phyloP scores from a whole-genome alignment of 2,797 vertebrate species.

The Coendou prehensilis region DNA sequence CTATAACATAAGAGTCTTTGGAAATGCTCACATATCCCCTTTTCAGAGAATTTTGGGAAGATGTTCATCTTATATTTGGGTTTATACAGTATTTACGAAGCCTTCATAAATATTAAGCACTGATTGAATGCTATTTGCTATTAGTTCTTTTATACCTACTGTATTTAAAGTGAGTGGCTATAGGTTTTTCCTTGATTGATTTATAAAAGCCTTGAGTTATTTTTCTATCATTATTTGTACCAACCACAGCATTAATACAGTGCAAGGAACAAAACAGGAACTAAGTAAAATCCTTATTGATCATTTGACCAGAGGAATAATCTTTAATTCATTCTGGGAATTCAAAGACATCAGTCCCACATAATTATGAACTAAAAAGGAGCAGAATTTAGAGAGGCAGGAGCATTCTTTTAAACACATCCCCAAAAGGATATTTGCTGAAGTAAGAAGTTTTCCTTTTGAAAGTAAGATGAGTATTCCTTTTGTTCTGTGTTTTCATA shows the following conservation, averaged over 20 bases:
- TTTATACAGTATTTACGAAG: neutral
- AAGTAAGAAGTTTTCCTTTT: constrained; percentile 25
- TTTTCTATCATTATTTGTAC: neutral
- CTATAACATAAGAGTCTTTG: neutral
- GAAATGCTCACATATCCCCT: constrained; percentile 1
- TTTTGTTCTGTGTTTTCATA: constrained; percentile 59
- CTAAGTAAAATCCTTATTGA: constrained; percentile 44
- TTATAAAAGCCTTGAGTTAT: constrained; percentile 26
- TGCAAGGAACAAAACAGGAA: neutral
- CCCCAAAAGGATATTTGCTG: neutral
- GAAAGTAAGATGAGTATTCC: constrained; percentile 25
- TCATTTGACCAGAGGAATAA: constrained; percentile 55
- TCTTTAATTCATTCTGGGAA: constrained; percentile 59
- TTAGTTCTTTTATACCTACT: neutral
- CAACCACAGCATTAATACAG: constrained; percentile 6
- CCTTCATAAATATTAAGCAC: neutral
- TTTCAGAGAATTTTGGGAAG: constrained; percentile 57
- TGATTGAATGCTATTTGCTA: neutral
- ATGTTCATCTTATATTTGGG: constrained; percentile 11
- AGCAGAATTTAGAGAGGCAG: neutral
- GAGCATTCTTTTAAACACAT: neutral
- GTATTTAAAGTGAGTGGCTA: constrained; percentile 26
- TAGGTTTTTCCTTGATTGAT: constrained; percentile 51
- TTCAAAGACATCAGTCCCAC: neutral
- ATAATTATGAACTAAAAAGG: neutral